Percentiles rank a stretch among this genome's conserved stretches.
Evolutionary conservation across 2,797 vertebrate genomes (phyloP).

Genomic region (Parotocinclus haroldoi): DNA sequence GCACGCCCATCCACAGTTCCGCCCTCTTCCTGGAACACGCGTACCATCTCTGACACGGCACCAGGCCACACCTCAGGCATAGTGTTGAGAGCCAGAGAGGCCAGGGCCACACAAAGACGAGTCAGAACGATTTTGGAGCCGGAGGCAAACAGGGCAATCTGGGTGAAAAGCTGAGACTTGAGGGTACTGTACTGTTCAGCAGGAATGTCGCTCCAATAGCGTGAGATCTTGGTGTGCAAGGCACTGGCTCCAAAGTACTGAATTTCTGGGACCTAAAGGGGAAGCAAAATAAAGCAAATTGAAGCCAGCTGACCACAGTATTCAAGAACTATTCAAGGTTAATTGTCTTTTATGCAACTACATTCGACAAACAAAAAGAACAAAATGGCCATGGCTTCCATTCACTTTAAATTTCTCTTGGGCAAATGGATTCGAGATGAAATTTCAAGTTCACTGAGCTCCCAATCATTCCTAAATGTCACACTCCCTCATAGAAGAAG

Average conservation of each 20-base stretch:
- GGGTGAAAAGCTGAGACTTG: constrained; percentile 94
- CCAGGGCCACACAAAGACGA: constrained; percentile 92
- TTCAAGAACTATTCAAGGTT: too few relatives aligned
- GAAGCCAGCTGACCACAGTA: too few relatives aligned
- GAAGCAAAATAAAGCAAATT: not conserved
- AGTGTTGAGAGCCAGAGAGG: constrained; percentile 95
- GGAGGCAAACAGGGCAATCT: constrained; percentile 92
- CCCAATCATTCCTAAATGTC: too few relatives aligned
- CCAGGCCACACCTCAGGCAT: constrained; percentile 97
- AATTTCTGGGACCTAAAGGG: constrained; percentile 89
- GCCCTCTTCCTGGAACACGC: constrained; percentile 93
- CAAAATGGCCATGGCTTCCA: too few relatives aligned
- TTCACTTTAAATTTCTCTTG: too few relatives aligned
- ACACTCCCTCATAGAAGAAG: too few relatives aligned
- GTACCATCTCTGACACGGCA: constrained; percentile 94
- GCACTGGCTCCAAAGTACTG: constrained; percentile 98
- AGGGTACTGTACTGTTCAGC: constrained; percentile 93
- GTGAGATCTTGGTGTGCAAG: constrained; percentile 96
- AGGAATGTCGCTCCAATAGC: constrained; percentile 97
- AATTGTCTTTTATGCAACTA: too few relatives aligned
- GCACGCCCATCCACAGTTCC: constrained; percentile 88
- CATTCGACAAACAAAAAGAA: too few relatives aligned
- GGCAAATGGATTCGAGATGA: not conserved
- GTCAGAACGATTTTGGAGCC: constrained; percentile 98
- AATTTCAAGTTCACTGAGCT: not conserved